These are phyloP conservation scores for Kryptopterus vitreolus DNA, from an alignment of 2,797 vertebrate genomes.

Conservation along the genomic window DNA sequence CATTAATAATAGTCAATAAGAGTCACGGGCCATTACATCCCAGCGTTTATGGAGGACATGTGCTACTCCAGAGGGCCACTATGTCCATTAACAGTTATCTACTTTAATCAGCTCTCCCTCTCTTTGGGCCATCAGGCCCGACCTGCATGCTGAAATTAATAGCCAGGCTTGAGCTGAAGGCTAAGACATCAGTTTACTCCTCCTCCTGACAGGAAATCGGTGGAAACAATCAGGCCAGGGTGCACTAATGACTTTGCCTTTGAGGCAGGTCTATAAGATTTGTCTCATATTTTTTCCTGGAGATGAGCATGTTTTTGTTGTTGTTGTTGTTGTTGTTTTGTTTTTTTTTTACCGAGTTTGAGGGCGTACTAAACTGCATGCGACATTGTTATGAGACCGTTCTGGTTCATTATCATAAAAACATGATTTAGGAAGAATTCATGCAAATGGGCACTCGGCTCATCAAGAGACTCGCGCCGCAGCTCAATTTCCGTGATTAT, in stretches of 20 bases:
- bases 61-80: constrained; percentile 53
- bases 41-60: constrained; percentile 53
- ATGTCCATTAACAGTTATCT: constrained; percentile 59
- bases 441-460: constrained; percentile 43
- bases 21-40: constrained; percentile 57
- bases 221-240: constrained; percentile 59
- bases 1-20: constrained; percentile 57
- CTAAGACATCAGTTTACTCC: constrained; percentile 58
- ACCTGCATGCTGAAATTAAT: constrained; percentile 57
- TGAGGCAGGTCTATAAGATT: constrained; percentile 54
- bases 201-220: constrained; percentile 61
- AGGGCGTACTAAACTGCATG: constrained; percentile 29
- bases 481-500: constrained; percentile 53
- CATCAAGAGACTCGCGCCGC: constrained; percentile 45
- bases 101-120: constrained; percentile 57
- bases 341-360: constrained; percentile 40
- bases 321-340: no score
- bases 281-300: constrained; percentile 30
- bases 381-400: constrained; percentile 41
- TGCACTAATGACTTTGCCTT: constrained; percentile 59
- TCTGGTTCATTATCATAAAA: constrained; percentile 54
- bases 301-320: constrained; percentile 38
- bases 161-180: constrained; percentile 54
- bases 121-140: constrained; percentile 55
- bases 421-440: constrained; percentile 48